Evolutionary conservation across 2,797 vertebrate species (phyloP).

Genomic region (Clarias laeviceps): DNA sequence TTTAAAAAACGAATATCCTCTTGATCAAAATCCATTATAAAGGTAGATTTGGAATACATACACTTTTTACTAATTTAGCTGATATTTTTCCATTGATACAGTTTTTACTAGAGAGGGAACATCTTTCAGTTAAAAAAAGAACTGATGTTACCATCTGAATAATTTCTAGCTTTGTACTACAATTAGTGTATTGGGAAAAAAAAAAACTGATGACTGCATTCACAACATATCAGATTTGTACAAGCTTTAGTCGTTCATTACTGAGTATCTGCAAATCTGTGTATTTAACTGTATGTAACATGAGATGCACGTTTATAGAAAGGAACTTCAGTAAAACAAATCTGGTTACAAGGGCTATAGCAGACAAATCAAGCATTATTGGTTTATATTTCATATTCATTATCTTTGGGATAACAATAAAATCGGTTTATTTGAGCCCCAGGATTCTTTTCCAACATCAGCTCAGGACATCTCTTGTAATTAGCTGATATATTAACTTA

Average conservation of each 20-base stretch:
- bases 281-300: background rate
- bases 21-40: too few relatives aligned
- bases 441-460: too few relatives aligned
- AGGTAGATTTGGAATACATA: too few relatives aligned
- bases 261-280: background rate
- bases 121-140: too few relatives aligned
- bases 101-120: too few relatives aligned
- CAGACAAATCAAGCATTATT: background rate
- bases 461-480: background rate
- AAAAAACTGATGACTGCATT: background rate
- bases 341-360: background rate
- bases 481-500: background rate
- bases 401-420: background rate
- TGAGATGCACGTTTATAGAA: too few relatives aligned
- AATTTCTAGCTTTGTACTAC: too few relatives aligned
- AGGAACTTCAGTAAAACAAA: background rate
- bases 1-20: too few relatives aligned
- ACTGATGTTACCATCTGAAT: too few relatives aligned
- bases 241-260: background rate
- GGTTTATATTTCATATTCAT: background rate
- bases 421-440: background rate
- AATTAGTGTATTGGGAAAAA: background rate
- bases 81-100: too few relatives aligned
- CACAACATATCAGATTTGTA: background rate
- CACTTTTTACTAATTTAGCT: too few relatives aligned